Evolutionary conservation across 2,113 vertebrate species (phyloP).

Genomic region (Xiphophorus hellerii): DNA sequence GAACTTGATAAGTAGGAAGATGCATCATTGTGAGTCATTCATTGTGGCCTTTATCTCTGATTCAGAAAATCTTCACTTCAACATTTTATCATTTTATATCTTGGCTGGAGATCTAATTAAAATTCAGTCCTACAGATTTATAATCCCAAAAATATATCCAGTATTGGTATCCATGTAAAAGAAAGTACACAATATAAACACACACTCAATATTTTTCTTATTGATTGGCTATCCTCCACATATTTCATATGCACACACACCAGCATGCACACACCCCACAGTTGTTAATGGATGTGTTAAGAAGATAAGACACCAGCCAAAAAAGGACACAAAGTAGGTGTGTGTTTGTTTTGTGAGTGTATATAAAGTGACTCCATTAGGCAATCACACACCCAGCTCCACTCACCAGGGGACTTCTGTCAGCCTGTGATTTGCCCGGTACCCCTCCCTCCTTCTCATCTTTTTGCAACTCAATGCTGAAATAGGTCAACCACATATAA

Average conservation of each 20-base stretch:
- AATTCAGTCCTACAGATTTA: neutral
- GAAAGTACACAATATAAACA: neutral
- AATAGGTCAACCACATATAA: slow-evolving; percentile 96
- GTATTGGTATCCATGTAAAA: neutral
- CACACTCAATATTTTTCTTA: neutral
- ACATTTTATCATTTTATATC: neutral
- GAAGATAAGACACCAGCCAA: slow-evolving; percentile 52
- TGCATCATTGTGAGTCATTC: slow-evolving; percentile 1
- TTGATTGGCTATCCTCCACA: slow-evolving; percentile 10
- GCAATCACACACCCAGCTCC: slow-evolving; percentile 69
- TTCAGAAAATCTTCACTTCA: neutral
- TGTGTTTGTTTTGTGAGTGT: slow-evolving; percentile 36
- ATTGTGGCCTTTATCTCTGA: slow-evolving; percentile 3
- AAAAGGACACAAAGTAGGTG: slow-evolving; percentile 19
- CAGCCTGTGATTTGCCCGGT: slow-evolving; percentile 75
- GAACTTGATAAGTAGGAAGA: neutral
- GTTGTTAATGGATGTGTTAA: slow-evolving; percentile 75
- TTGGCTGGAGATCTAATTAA: neutral
- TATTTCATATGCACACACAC: neutral
- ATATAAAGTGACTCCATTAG: slow-evolving; percentile 65
- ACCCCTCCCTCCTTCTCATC: slow-evolving; percentile 51
- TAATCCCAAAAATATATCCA: neutral
- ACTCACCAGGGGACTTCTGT: slow-evolving; percentile 72
- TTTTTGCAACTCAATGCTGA: slow-evolving; percentile 81
- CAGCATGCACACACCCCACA: slow-evolving; percentile 30